Conservation (phyloP, 2,888 invertebrate species). For the Lottia scabra region DNA sequence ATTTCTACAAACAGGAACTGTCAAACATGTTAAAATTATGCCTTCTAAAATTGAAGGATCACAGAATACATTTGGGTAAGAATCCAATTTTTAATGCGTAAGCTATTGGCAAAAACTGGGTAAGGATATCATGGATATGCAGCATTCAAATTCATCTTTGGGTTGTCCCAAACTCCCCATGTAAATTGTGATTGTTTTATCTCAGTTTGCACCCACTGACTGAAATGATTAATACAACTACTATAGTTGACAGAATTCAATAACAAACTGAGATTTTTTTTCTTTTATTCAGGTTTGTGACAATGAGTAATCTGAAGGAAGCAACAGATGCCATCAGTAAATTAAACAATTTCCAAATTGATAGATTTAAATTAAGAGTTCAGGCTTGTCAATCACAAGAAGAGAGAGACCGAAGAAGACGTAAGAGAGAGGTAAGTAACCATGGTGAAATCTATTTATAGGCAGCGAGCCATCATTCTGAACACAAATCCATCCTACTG, state of each 20-base stretch:
- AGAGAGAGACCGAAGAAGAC: conserved; percentile 29
- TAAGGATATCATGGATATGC: no score
- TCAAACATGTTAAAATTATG: conserved; percentile 24
- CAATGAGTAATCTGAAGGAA: conserved; percentile 37
- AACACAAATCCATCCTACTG: no score
- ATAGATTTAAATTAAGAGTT: conserved; percentile 34
- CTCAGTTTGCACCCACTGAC: no score
- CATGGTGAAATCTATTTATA: neutral
- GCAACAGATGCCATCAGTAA: conserved; percentile 45
- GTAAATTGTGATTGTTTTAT: no score
- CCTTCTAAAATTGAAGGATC: conserved; percentile 13
- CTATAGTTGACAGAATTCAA: no score
- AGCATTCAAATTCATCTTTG: no score
- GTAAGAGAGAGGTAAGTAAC: conserved; percentile 32
- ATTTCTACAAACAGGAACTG: conserved; percentile 41
- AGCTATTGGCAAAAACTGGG: no score
- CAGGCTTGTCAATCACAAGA: conserved; percentile 38
- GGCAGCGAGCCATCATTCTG: no score
- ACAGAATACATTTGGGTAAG: conserved; percentile 38
- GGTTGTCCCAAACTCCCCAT: no score
- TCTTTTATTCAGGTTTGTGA: conserved; percentile 43
- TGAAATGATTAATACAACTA: no score
- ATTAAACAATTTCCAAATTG: conserved; percentile 37
- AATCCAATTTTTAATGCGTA: neutral
- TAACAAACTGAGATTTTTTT: no score